A percentile compares a stretch with the other conserved stretches of the same genome.
phyloP scores from a whole-genome alignment of 1,140 invertebrate species.

The Aphaenogaster floridana region DNA sequence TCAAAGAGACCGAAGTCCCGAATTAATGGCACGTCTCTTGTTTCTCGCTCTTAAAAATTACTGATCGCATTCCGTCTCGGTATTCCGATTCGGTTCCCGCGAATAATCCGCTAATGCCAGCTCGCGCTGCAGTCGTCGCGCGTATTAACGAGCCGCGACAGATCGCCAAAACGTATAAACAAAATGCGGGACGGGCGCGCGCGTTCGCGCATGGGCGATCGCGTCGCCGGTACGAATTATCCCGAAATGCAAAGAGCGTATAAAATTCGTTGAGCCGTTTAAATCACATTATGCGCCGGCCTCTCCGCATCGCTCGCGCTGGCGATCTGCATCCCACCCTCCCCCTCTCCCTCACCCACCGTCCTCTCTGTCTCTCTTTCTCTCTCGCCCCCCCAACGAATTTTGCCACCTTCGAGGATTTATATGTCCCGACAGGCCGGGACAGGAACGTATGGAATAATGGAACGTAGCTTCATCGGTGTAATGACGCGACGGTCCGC shows the following conservation, averaged over 20 bases:
- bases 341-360: neutral
- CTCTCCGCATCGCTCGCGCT: constrained; percentile 38
- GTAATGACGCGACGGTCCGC: constrained; percentile 30
- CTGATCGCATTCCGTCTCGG: neutral
- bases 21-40: neutral
- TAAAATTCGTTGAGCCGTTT: constrained; percentile 65
- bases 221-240: constrained; percentile 50
- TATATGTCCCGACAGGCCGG: constrained; percentile 54
- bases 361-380: neutral
- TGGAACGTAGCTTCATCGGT: constrained; percentile 35
- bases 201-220: constrained; percentile 59
- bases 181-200: constrained; percentile 36
- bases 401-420: constrained; percentile 61
- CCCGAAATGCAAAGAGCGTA: constrained; percentile 59
- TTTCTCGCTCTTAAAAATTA: constrained; percentile 6
- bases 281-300: constrained; percentile 55
- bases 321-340: constrained; percentile 8
- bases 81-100: neutral
- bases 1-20: neutral
- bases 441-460: constrained; percentile 44
- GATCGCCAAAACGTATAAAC: constrained; percentile 50
- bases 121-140: constrained; percentile 12
- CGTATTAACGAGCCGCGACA: constrained; percentile 28
- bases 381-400: neutral
- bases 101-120: constrained; percentile 5